A percentile compares a stretch with the other conserved stretches of the same genome.
phyloP scores from a whole-genome alignment of 2,113 vertebrate species.

The Siphamia tubifer region DNA sequence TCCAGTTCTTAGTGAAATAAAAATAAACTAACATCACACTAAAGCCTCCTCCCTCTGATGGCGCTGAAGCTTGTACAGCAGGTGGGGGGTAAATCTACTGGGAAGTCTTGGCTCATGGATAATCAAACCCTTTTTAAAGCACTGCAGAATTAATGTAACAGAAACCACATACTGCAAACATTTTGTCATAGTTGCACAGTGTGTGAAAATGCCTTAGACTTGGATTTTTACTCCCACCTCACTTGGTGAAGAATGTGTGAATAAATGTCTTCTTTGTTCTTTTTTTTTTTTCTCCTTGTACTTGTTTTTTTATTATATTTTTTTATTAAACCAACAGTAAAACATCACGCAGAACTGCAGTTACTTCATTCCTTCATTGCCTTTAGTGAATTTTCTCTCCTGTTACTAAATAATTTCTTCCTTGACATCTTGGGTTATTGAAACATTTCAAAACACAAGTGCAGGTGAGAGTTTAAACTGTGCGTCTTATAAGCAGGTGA shows the following conservation, averaged over 20 bases:
- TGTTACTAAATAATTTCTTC: not conserved
- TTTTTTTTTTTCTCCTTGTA: not conserved
- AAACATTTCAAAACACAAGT: too few species aligned
- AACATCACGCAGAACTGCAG: not conserved
- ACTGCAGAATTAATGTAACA: slow-evolving; percentile 9
- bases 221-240: not conserved
- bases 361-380: not conserved
- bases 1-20: slow-evolving; percentile 19
- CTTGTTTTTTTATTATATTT: not conserved
- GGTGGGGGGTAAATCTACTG: slow-evolving; percentile 28
- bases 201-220: slow-evolving; percentile 13
- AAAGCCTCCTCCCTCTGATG: slow-evolving; percentile 13
- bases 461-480: not conserved
- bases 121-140: slow-evolving; percentile 38
- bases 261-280: slow-evolving; percentile 12
- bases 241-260: slow-evolving; percentile 3
- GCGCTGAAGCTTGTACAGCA: slow-evolving; percentile 12
- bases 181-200: slow-evolving; percentile 4
- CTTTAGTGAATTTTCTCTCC: not conserved
- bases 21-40: slow-evolving; percentile 34
- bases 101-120: slow-evolving; percentile 29
- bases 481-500: not conserved
- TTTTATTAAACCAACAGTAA: slow-evolving; percentile 14
- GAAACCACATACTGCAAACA: not conserved
- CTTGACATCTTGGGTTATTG: not conserved